These are phyloP conservation scores for Melanophora roralis DNA, from an alignment of 2,888 invertebrate genomes.

Conservation along the genomic window DNA sequence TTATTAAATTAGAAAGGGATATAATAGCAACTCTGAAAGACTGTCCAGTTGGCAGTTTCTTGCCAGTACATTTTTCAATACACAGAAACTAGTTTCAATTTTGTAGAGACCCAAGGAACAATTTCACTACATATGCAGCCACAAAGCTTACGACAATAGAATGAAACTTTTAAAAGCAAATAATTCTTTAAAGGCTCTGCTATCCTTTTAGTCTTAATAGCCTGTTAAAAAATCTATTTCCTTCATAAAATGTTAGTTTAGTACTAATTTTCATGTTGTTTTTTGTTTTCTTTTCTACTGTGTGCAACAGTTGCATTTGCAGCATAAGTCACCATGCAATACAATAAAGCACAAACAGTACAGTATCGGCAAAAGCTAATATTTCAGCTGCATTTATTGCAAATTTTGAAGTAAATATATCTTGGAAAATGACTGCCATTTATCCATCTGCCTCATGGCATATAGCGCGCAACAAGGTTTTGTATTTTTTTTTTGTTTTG, in stretches of 20 bases:
- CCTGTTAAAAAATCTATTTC: neutral
- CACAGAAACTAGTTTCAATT: no score
- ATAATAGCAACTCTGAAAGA: no score
- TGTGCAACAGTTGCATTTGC: slow-evolving; percentile 28
- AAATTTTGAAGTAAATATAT: slow-evolving; percentile 30
- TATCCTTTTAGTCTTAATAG: neutral
- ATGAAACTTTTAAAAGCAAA: neutral
- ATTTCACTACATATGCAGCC: no score
- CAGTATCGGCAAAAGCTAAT: slow-evolving; percentile 66
- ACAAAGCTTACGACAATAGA: no score
- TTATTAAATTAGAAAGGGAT: no score
- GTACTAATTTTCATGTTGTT: neutral
- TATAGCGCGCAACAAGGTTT: slow-evolving; percentile 42
- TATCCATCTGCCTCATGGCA: slow-evolving; percentile 59
- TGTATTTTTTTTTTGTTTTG: slow-evolving; percentile 16
- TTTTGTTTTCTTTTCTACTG: slow-evolving; percentile 4
- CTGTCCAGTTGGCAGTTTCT: no score
- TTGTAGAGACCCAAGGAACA: no score
- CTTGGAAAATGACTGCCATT: slow-evolving; percentile 51
- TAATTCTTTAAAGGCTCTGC: slow-evolving; percentile 2
- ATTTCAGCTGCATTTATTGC: slow-evolving; percentile 44
- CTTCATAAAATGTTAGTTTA: neutral
- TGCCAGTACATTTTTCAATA: no score
- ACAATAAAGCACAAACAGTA: slow-evolving; percentile 50
- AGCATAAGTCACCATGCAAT: neutral